Percentiles rank a stretch among this genome's conserved stretches.
Conservation (phyloP, 2,888 invertebrate genomes). For the Lasioglossum zephyrum region DNA sequence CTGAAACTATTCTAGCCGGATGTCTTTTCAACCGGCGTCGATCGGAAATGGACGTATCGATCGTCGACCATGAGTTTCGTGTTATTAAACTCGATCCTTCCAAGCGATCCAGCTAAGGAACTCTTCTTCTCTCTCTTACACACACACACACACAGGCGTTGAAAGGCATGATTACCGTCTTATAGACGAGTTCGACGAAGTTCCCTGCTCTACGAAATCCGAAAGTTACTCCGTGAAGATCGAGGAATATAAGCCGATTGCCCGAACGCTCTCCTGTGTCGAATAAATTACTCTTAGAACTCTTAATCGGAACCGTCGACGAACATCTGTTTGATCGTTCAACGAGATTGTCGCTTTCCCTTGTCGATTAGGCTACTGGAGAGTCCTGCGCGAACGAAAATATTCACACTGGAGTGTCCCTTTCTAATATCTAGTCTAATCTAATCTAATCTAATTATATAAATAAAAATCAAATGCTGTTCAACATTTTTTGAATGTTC, state of each 20-base stretch:
- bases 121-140: neutral
- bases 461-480: too few species aligned
- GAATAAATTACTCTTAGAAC: neutral
- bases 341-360: neutral
- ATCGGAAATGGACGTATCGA: conserved; percentile 49
- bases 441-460: too few species aligned
- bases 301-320: neutral
- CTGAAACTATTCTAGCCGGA: conserved; percentile 42
- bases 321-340: conserved; percentile 6
- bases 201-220: neutral
- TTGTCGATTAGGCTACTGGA: neutral
- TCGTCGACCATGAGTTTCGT: conserved; percentile 22
- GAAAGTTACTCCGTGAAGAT: conserved; percentile 17
- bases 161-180: conserved; percentile 24
- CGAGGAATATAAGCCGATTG: neutral
- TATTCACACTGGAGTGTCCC: neutral
- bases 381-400: neutral
- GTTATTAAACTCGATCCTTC: conserved; percentile 48
- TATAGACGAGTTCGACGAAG: conserved; percentile 6
- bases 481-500: too few species aligned
- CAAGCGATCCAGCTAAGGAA: conserved; percentile 21
- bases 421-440: neutral
- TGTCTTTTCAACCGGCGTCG: conserved; percentile 38
- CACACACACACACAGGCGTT: neutral
- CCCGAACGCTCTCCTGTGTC: neutral